Conservation (phyloP, 2,888 invertebrate genomes). For the Parapristionchus giblindavisi region DNA sequence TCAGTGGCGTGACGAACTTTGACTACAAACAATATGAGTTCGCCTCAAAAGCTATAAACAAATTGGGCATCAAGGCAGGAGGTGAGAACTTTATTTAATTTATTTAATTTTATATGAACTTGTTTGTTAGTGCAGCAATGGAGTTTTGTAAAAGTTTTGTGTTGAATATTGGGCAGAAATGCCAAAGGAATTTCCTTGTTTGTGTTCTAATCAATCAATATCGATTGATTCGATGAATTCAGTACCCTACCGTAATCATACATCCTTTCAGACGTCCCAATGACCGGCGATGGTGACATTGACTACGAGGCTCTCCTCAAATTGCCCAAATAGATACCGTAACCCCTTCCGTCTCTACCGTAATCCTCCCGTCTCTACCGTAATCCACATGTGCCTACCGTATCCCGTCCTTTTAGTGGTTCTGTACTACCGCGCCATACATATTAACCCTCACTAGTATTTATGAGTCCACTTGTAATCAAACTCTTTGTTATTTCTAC, state of each 20-base stretch:
- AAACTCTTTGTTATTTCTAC: too few relatives aligned
- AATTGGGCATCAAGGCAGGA: conserved; percentile 52
- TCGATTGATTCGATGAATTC: too few relatives aligned
- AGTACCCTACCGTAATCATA: background rate
- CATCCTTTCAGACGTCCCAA: conserved; percentile 47
- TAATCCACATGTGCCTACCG: background rate
- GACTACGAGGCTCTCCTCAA: conserved; percentile 69
- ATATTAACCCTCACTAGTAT: too few relatives aligned
- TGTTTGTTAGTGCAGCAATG: too few relatives aligned
- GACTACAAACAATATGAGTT: conserved; percentile 64
- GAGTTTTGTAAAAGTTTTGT: too few relatives aligned
- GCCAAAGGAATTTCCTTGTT: too few relatives aligned
- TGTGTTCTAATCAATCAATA: too few relatives aligned
- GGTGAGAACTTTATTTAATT: background rate
- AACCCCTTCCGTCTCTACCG: background rate
- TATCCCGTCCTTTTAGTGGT: background rate
- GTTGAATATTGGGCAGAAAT: too few relatives aligned
- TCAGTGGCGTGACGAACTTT: conserved; percentile 64
- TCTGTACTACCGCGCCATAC: too few relatives aligned
- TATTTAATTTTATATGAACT: too few relatives aligned
- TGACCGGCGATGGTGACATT: conserved; percentile 64
- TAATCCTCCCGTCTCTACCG: conserved; percentile 11
- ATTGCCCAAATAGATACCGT: conserved; percentile 58
- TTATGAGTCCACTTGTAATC: too few relatives aligned
- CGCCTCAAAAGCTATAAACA: conserved; percentile 64